Conservation (phyloP, 2,888 invertebrate genomes). For the Acronicta aceris region DNA sequence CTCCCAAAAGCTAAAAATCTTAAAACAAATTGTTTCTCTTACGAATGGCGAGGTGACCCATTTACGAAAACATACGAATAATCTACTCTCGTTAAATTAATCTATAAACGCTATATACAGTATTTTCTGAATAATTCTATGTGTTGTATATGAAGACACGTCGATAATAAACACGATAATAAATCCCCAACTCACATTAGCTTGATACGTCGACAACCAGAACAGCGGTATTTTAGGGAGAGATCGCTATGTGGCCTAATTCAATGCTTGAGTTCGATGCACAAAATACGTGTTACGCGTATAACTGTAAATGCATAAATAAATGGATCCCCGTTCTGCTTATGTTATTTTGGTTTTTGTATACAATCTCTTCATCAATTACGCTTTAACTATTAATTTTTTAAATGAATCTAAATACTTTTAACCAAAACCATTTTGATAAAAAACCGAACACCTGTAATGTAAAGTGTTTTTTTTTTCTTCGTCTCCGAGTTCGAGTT, state of each 20-base stretch:
- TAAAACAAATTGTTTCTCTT: conserved; percentile 77
- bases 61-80: conserved; percentile 88
- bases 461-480: conserved; percentile 71
- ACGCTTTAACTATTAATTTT: conserved; percentile 55
- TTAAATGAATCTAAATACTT: conserved; percentile 76
- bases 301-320: conserved; percentile 88
- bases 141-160: conserved; percentile 54
- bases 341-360: conserved; percentile 30
- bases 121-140: conserved; percentile 62
- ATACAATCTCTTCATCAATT: conserved; percentile 40
- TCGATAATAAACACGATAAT: conserved; percentile 61
- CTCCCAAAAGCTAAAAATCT: conserved; percentile 67
- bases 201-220: conserved; percentile 89
- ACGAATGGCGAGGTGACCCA: conserved; percentile 89
- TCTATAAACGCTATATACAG: conserved; percentile 74
- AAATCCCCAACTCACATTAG: conserved; percentile 83
- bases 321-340: conserved; percentile 66
- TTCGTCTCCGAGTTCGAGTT: not conserved
- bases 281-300: conserved; percentile 89
- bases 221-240: conserved; percentile 90
- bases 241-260: conserved; percentile 90
- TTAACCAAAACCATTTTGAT: conserved; percentile 84
- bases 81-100: conserved; percentile 81
- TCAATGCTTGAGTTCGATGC: conserved; percentile 89
- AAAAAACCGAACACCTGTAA: conserved; percentile 81